Conservation (phyloP, 2,113 vertebrate genomes). For the Bujurquina vittata region DNA sequence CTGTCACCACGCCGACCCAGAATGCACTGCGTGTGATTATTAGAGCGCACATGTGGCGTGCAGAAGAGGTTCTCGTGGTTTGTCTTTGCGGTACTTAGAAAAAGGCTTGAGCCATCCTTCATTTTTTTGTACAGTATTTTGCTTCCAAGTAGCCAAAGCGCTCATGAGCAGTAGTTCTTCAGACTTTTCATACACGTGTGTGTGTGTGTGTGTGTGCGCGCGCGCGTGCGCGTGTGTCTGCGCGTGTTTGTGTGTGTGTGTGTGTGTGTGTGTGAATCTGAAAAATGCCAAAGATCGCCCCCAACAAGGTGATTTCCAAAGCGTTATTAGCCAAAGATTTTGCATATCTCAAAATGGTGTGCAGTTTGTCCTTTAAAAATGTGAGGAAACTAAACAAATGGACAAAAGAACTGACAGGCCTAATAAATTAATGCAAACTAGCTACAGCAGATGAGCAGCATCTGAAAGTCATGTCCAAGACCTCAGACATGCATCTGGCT, state of each 20-base stretch:
- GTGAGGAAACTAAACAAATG: background rate
- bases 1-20: conserved; percentile 39
- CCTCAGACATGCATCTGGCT: background rate
- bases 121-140: background rate
- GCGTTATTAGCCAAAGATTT: background rate
- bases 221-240: no score
- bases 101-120: no score
- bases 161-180: background rate
- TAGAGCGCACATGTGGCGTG: background rate
- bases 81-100: background rate
- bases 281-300: no score
- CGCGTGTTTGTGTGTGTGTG: no score
- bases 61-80: background rate
- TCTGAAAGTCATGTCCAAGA: background rate
- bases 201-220: no score
- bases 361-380: no score
- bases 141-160: fast-evolving
- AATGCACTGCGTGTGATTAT: conserved; percentile 50
- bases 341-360: no score
- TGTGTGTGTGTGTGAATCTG: no score
- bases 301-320: background rate
- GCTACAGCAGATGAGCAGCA: background rate
- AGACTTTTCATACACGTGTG: no score
- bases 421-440: background rate
- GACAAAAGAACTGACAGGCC: background rate